phyloP scores from a whole-genome alignment of 2,797 vertebrate species.

The Lacerta viridis region DNA sequence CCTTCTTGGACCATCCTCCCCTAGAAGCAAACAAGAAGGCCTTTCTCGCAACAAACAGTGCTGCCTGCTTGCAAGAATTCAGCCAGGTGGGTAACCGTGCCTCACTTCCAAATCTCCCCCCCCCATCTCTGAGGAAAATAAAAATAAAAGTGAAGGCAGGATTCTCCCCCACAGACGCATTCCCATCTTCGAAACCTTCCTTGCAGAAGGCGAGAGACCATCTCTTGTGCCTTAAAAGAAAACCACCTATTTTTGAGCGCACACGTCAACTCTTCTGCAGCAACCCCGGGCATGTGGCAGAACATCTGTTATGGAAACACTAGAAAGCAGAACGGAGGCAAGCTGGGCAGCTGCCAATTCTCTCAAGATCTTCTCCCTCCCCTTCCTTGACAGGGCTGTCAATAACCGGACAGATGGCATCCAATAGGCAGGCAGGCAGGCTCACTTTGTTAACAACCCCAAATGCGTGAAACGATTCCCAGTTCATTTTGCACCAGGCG shows the following conservation, averaged over 20 bases:
- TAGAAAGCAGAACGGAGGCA: conserved; percentile 74
- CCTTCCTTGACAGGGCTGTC: conserved; percentile 68
- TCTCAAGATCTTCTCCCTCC: conserved; percentile 57
- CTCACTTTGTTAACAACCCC: conserved; percentile 72
- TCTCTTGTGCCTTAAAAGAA: background rate
- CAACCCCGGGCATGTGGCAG: conserved; percentile 74
- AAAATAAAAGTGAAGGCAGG: too few relatives aligned
- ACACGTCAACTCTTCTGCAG: conserved; percentile 65
- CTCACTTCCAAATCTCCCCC: too few relatives aligned
- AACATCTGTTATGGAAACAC: conserved; percentile 79
- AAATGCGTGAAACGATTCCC: conserved; percentile 68
- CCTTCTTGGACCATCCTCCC: too few relatives aligned
- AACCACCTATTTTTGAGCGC: conserved; percentile 62
- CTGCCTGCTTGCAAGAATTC: too few relatives aligned
- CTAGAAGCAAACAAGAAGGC: too few relatives aligned
- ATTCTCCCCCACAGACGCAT: background rate
- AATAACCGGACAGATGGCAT: conserved; percentile 81
- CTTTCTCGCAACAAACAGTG: too few relatives aligned
- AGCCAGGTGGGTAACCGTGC: too few relatives aligned
- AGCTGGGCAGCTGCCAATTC: conserved; percentile 75
- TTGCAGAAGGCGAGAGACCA: conserved; percentile 33
- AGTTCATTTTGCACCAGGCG: conserved; percentile 56
- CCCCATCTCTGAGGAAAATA: too few relatives aligned
- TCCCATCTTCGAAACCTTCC: conserved; percentile 32
- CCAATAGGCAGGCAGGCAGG: conserved; percentile 46